These are phyloP conservation scores for Deladenus siricidicola DNA, from an alignment of 2,888 invertebrate genomes.

Conservation along the genomic window DNA sequence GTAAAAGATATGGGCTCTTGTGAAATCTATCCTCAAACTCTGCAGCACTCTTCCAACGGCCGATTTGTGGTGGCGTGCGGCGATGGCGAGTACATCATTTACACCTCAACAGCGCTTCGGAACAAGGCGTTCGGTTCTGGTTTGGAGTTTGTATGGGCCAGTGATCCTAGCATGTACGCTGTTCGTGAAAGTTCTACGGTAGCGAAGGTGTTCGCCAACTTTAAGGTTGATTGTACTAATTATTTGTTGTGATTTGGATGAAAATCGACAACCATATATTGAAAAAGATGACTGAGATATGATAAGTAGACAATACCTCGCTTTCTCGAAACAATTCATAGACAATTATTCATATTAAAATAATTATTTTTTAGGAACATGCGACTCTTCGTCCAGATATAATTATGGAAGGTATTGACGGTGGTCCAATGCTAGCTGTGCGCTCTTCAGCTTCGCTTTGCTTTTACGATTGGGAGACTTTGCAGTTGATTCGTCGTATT, in stretches of 20 bases:
- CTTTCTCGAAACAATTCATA: too few species aligned
- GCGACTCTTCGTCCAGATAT: conserved; percentile 79
- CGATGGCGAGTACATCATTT: conserved; percentile 98
- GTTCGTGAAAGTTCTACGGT: conserved; percentile 77
- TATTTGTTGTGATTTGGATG: too few species aligned
- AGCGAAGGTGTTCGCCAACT: conserved; percentile 91
- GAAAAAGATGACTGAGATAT: too few species aligned
- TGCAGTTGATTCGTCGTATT: conserved; percentile 82
- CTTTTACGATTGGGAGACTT: conserved; percentile 97
- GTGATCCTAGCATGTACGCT: conserved; percentile 79
- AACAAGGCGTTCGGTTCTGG: conserved; percentile 86
- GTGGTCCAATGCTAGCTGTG: conserved; percentile 71
- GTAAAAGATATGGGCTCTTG: conserved; percentile 99
- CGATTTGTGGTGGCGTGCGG: conserved; percentile 88
- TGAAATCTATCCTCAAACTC: conserved; percentile 96
- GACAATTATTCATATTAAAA: too few species aligned
- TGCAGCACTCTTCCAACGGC: conserved; percentile 96
- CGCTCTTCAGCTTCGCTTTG: conserved; percentile 55
- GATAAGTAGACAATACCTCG: too few species aligned
- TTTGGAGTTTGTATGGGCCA: conserved; percentile 97
- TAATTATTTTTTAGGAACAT: neutral
- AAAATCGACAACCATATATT: too few species aligned
- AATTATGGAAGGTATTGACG: conserved; percentile 69
- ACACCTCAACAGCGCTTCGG: conserved; percentile 95
- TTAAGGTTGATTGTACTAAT: conserved; percentile 67